Base-by-base conservation (phyloP, 2,888 invertebrate species). In the Nematopogon swammerdamellus region DNA sequence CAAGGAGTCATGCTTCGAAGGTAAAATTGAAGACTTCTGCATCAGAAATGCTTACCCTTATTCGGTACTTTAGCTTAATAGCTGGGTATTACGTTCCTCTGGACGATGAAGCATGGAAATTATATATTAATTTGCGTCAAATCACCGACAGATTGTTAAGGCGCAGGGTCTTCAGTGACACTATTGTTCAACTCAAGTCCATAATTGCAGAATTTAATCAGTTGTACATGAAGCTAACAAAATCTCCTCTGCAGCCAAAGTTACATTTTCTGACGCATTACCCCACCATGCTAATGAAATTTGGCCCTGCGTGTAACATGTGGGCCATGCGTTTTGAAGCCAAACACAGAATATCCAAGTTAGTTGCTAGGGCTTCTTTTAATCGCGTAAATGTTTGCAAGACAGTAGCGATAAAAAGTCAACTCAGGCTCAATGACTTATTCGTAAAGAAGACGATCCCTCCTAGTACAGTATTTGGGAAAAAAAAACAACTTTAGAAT, bases 311-410 rank as follows among this genome's bases (percentile, higher is more conserved):
- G 20, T 47, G 19, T n/a, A 48, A 52, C 36, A 46, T 54, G 8
- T 55, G 54, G 55, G 44, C 55, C 3, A 55, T 55, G 54, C 46
- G 55, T 29, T 55, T 54, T 49, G 54, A 55, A 50, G 55, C 54
- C 1, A 54, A 54, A 18, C 54, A 54, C 44, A 43, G 54, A 17
- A 19, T 55, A n/a, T 52, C 49, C 46, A 54, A 54, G 48, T 30
- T 52, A 30, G 36, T 47, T 1, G 53, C 55, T 4, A 44, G 48
- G 47, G 30, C 51, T 25, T 52, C 53, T 10, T 17, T 14, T 10
- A 54, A 19, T 43, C 46, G 49, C 46, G 42, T 49, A 3, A 54
- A 54, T 49, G 36, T 54, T 44, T 50, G 50, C 18, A 51, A 50
- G 50, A 52, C 54, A 1, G 46, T 54, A 42, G 53, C 54, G 14